phyloP scores from a whole-genome alignment of 2,888 invertebrate species.

The Xiphydria camelus region DNA sequence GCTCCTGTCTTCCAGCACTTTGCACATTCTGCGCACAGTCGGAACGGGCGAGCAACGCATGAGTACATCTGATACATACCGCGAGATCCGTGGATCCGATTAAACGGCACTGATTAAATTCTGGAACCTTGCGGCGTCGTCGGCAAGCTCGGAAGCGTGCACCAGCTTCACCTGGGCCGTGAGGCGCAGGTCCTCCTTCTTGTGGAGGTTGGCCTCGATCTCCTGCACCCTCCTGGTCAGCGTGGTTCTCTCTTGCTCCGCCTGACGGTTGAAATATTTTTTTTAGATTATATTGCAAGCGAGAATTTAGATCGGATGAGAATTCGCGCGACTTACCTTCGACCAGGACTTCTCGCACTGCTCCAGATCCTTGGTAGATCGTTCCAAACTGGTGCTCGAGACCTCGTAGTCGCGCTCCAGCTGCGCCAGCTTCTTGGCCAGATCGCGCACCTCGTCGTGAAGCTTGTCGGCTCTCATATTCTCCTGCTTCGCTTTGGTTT shows the following conservation, averaged over 20 bases:
- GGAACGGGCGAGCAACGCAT: too few species aligned
- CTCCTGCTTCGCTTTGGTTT: conserved; percentile 65
- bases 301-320: neutral
- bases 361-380: conserved; percentile 90
- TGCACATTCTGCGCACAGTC: conserved; percentile 60
- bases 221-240: conserved; percentile 70
- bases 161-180: conserved; percentile 67
- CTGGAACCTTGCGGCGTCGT: conserved; percentile 73
- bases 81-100: neutral
- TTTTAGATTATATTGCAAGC: neutral
- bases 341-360: conserved; percentile 90
- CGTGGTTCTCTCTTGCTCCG: conserved; percentile 69
- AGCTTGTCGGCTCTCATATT: conserved; percentile 61
- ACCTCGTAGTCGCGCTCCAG: conserved; percentile 89
- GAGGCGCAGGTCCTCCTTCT: conserved; percentile 68
- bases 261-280: conserved; percentile 44
- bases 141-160: conserved; percentile 71
- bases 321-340: conserved; percentile 63
- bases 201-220: conserved; percentile 69
- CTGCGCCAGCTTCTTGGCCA: conserved; percentile 93
- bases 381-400: conserved; percentile 85
- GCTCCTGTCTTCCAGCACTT: conserved; percentile 68
- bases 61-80: too few species aligned
- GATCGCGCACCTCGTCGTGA: conserved; percentile 90
- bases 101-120: neutral